These are phyloP conservation scores for Mobula birostris DNA, from an alignment of 2,113 vertebrate species.

Conservation along the genomic window DNA sequence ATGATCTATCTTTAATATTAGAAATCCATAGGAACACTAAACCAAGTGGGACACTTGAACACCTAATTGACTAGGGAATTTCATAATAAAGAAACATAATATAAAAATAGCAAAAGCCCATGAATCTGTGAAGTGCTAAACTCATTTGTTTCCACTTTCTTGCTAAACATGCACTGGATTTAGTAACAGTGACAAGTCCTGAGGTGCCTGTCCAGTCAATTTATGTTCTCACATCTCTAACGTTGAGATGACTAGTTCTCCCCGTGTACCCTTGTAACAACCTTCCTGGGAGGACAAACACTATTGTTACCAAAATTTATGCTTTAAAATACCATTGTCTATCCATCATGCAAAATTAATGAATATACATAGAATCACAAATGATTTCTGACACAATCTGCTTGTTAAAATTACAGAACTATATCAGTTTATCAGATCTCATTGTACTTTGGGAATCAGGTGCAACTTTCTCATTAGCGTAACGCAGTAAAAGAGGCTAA, in stretches of 20 bases:
- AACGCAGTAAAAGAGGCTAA: background rate
- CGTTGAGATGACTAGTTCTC: background rate
- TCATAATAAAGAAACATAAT: background rate
- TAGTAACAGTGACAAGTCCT: background rate
- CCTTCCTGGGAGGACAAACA: background rate
- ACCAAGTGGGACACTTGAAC: background rate
- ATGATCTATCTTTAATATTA: background rate
- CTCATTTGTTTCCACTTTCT: background rate
- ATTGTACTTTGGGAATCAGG: background rate
- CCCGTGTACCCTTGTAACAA: background rate
- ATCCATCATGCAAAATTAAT: background rate
- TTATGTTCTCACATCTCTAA: background rate
- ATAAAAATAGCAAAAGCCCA: background rate
- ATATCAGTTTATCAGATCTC: background rate
- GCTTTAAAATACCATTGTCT: background rate
- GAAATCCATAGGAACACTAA: background rate
- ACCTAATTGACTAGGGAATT: background rate
- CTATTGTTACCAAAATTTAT: constrained; percentile 33
- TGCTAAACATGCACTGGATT: background rate
- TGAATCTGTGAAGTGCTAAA: background rate
- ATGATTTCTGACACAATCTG: constrained; percentile 7
- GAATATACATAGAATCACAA: background rate
- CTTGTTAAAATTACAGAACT: background rate
- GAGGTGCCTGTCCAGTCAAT: background rate
- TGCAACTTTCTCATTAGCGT: background rate